Percentiles rank a stretch among this genome's conserved stretches.
Conservation (phyloP, 2,888 invertebrate species). For the Ecliptopera silaceata region DNA sequence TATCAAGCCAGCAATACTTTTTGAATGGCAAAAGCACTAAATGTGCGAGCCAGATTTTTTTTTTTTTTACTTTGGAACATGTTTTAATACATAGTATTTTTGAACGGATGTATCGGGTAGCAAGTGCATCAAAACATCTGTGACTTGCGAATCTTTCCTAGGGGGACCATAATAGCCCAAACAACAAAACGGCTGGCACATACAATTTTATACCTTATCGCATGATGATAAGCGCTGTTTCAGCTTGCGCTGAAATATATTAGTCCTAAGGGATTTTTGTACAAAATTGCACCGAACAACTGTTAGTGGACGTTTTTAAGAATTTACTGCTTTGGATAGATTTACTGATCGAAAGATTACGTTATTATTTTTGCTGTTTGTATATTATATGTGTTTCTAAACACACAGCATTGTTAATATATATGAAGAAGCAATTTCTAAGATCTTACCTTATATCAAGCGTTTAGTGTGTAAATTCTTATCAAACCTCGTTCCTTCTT, state of each 20-base stretch:
- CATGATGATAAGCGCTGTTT: background rate
- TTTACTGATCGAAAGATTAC: constrained; percentile 2
- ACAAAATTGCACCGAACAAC: constrained; percentile 19
- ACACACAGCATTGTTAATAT: too few species aligned
- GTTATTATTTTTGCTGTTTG: background rate
- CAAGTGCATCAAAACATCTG: constrained; percentile 47
- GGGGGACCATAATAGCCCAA: constrained; percentile 39
- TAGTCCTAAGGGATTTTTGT: constrained; percentile 23
- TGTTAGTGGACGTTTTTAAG: constrained; percentile 14
- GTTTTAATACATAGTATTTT: constrained; percentile 29
- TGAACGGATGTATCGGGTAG: constrained; percentile 36
- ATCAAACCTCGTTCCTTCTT: too few species aligned
- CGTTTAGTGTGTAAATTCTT: too few species aligned
- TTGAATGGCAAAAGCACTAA: too few species aligned
- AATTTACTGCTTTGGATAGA: constrained; percentile 17
- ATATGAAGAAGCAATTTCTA: too few species aligned
- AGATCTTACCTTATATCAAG: too few species aligned
- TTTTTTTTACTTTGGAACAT: background rate
- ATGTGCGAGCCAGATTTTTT: too few species aligned
- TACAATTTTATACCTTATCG: constrained; percentile 18
- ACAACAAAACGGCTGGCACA: constrained; percentile 18
- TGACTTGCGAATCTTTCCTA: constrained; percentile 42
- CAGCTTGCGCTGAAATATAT: constrained; percentile 7
- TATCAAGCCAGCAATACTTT: background rate
- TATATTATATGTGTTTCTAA: too few species aligned